Conservation (phyloP, 2,113 vertebrate genomes). For the Platysternon megacephalum region DNA sequence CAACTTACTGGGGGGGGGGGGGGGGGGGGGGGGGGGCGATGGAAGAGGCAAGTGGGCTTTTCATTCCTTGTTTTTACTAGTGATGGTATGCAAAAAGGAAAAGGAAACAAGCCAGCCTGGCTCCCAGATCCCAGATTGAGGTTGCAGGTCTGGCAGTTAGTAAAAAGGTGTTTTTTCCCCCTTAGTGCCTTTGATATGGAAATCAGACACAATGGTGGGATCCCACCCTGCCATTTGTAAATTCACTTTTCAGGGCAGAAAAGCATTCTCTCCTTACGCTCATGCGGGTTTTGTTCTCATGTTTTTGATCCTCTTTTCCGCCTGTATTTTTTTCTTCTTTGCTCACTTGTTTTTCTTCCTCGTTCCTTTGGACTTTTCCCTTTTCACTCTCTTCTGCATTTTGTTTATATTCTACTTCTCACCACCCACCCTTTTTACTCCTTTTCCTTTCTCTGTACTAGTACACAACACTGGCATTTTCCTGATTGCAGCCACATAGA, state of each 20-base stretch:
- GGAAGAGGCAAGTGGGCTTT: neutral
- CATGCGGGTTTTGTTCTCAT: neutral
- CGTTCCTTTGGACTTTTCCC: neutral
- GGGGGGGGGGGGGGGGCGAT: too few species aligned
- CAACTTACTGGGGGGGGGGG: too few species aligned
- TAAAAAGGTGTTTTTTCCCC: neutral
- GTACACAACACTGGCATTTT: neutral
- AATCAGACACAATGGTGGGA: neutral
- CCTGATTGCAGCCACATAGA: neutral
- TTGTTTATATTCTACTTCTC: neutral
- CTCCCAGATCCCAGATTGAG: neutral
- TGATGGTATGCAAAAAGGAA: neutral
- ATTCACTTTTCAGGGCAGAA: neutral
- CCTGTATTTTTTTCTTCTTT: neutral
- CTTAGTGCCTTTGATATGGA: neutral
- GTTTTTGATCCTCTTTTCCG: neutral
- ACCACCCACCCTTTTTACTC: neutral
- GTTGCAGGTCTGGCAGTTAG: neutral
- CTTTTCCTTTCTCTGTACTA: neutral
- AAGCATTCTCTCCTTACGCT: neutral
- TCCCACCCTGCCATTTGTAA: neutral
- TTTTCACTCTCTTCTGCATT: neutral
- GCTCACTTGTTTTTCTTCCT: neutral
- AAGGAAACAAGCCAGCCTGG: neutral
- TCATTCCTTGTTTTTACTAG: neutral